Evolutionary conservation across 2,888 invertebrate species (phyloP).

Genomic region (Euzophera pinguis): DNA sequence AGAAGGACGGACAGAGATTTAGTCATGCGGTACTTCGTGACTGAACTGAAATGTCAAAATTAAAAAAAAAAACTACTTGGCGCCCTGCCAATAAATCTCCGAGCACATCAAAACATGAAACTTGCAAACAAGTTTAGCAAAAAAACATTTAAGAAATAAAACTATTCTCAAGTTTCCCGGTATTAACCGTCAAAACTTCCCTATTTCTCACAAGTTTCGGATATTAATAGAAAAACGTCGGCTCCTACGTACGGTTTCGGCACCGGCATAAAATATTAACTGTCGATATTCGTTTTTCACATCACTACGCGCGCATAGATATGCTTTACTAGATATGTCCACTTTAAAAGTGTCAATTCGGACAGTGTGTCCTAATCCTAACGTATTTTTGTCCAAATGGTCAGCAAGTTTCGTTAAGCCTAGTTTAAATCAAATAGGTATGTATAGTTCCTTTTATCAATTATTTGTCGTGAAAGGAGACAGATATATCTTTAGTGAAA

Average conservation of each 20-base stretch:
- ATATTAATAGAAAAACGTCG: conserved; percentile 44
- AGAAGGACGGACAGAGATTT: too few species aligned
- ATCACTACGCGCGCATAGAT: conserved; percentile 39
- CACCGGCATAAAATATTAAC: conserved; percentile 52
- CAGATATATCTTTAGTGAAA: too few species aligned
- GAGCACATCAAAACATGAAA: neutral
- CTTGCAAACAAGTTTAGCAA: neutral
- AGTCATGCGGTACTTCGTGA: too few species aligned
- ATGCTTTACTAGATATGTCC: conserved; percentile 29
- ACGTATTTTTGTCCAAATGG: too few species aligned
- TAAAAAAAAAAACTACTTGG: too few species aligned
- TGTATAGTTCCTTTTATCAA: too few species aligned
- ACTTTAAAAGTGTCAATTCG: too few species aligned
- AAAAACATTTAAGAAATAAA: neutral
- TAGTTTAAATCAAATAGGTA: too few species aligned
- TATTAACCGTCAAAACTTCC: neutral
- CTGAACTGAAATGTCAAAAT: too few species aligned
- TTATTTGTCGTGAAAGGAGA: too few species aligned
- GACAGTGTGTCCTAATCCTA: too few species aligned
- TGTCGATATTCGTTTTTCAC: conserved; percentile 56
- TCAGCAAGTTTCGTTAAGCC: too few species aligned
- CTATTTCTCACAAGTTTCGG: conserved; percentile 9
- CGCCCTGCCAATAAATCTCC: neutral
- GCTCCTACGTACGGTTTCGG: conserved; percentile 30
- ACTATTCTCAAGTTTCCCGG: neutral